Conservation (phyloP, 2,113 vertebrate genomes). For the Gnathonemus echidnorhynchus region DNA sequence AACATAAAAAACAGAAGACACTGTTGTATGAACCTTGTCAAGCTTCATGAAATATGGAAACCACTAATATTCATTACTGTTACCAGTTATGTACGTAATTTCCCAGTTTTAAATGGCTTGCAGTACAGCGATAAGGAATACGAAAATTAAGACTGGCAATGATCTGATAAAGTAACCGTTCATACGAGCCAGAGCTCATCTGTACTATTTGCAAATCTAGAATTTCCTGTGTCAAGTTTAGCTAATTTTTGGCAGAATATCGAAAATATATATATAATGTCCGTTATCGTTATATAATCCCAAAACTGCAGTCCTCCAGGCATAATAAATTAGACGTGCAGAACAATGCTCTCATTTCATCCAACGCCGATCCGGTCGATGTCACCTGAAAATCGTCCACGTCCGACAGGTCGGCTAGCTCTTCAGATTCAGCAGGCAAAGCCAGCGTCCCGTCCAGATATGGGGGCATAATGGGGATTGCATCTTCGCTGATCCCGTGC, state of each 20-base stretch:
- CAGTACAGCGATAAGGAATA: background rate
- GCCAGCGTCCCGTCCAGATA: constrained; percentile 42
- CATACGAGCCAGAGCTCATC: background rate
- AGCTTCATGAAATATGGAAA: background rate
- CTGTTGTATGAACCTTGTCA: background rate
- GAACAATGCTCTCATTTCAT: background rate
- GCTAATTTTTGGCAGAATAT: background rate
- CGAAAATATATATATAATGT: background rate
- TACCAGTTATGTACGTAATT: background rate
- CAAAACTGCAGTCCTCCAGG: background rate
- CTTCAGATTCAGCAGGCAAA: background rate
- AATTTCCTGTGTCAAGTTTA: background rate
- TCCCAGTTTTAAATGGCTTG: background rate
- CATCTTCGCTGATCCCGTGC: constrained; percentile 43
- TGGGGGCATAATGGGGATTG: constrained; percentile 60
- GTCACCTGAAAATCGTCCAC: constrained; percentile 30
- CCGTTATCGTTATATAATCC: background rate
- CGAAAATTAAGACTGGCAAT: background rate
- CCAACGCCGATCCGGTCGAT: background rate
- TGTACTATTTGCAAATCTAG: background rate
- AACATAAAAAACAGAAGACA: background rate
- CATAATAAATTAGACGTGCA: background rate
- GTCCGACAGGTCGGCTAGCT: constrained; percentile 32
- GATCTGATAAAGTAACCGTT: background rate
- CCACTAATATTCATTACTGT: background rate